phyloP scores from a whole-genome alignment of 2,113 vertebrate genomes.

The Cottus gobio region DNA sequence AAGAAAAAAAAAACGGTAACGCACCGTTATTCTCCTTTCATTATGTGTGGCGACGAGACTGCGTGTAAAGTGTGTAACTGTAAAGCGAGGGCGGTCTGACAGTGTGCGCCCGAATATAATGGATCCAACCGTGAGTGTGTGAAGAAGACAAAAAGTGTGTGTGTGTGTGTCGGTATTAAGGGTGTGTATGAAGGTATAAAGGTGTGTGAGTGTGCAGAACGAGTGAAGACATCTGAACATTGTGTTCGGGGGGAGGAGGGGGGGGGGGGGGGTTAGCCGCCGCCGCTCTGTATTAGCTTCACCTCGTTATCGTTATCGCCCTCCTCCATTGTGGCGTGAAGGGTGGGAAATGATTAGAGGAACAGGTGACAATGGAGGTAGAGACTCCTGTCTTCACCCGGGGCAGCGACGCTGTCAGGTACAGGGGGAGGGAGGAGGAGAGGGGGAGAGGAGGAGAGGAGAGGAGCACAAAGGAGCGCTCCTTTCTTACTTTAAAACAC shows the following conservation, averaged over 20 bases:
- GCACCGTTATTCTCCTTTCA: neutral
- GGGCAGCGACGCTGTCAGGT: constrained; percentile 75
- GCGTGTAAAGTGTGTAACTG: constrained; percentile 9
- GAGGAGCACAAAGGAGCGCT: constrained; percentile 74
- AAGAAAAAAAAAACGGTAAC: neutral
- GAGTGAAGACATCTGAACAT: constrained; percentile 72
- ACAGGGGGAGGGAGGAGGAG: too few species aligned
- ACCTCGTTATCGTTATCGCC: constrained; percentile 80
- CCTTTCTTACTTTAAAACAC: constrained; percentile 69
- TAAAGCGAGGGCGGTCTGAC: constrained; percentile 26
- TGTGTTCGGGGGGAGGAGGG: constrained; percentile 57
- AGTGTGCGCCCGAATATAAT: constrained; percentile 14
- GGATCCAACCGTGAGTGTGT: constrained; percentile 26
- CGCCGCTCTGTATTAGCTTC: constrained; percentile 76
- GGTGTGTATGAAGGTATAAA: constrained; percentile 15
- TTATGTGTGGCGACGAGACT: constrained; percentile 7
- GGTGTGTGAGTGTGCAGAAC: constrained; percentile 18
- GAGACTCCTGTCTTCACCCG: constrained; percentile 77
- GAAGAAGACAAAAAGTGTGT: constrained; percentile 15
- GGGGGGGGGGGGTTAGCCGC: constrained; percentile 5
- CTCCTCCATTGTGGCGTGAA: constrained; percentile 77
- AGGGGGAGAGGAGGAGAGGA: too few species aligned
- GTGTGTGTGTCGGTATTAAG: constrained; percentile 36
- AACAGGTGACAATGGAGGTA: constrained; percentile 82
- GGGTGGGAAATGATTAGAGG: constrained; percentile 84